Conservation (phyloP, 2,888 invertebrate species). For the Melolontha melolontha region DNA sequence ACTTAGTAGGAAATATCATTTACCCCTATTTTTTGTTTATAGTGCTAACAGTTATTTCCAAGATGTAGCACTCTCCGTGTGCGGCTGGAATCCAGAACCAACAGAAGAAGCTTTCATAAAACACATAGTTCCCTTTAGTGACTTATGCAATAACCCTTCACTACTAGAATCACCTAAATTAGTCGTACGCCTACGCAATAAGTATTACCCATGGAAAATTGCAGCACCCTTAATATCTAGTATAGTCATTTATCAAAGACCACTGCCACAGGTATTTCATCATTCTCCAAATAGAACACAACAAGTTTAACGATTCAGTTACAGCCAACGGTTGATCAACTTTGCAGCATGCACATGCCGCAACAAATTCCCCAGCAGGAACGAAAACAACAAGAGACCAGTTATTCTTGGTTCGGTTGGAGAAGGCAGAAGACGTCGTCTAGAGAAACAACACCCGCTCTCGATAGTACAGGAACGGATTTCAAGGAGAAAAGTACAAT, state of each 20-base stretch:
- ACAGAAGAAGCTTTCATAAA: slow-evolving; percentile 69
- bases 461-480: slow-evolving; percentile 47
- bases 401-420: slow-evolving; percentile 79
- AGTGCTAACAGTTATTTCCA: slow-evolving; percentile 63
- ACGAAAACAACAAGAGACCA: slow-evolving; percentile 59
- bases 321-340: slow-evolving; percentile 63
- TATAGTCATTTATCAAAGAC: slow-evolving; percentile 86
- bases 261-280: slow-evolving; percentile 77
- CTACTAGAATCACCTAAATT: slow-evolving; percentile 84
- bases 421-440: slow-evolving; percentile 67
- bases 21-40: slow-evolving; percentile 13
- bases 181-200: slow-evolving; percentile 87
- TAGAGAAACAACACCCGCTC: slow-evolving; percentile 58
- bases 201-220: slow-evolving; percentile 91
- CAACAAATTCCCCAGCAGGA: slow-evolving; percentile 48
- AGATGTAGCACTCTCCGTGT: slow-evolving; percentile 82
- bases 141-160: slow-evolving; percentile 77
- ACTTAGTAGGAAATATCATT: too few relatives aligned
- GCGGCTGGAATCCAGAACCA: slow-evolving; percentile 74
- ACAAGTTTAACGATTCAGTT: slow-evolving; percentile 42
- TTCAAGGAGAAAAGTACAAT: slow-evolving; percentile 42
- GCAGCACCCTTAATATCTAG: slow-evolving; percentile 93
- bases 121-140: slow-evolving; percentile 71
- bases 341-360: slow-evolving; percentile 63
- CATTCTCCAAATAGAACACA: neutral